These are phyloP conservation scores for Drosophila kikkawai DNA, from an alignment of 1,140 invertebrate genomes.

Conservation along the genomic window DNA sequence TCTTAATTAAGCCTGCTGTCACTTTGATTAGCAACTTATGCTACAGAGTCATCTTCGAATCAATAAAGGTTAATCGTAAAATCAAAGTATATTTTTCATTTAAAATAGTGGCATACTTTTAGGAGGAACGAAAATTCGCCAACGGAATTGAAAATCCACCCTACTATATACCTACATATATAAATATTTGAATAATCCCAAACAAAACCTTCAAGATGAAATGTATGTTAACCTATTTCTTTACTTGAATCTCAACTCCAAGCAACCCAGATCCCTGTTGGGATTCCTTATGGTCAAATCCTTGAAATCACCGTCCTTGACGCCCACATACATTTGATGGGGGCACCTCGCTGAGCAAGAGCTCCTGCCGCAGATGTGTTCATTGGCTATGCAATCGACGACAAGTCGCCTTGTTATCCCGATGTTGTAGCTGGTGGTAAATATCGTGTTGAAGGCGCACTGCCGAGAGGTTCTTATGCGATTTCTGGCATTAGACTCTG, in stretches of 20 bases:
- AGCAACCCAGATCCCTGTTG: slow-evolving; percentile 22
- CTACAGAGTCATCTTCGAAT: too few species aligned
- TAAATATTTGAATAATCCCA: background rate
- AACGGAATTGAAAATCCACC: background rate
- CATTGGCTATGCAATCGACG: slow-evolving; percentile 8
- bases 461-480: slow-evolving; percentile 6
- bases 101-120: background rate
- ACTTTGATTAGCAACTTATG: too few species aligned
- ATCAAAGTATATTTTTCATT: background rate
- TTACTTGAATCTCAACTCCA: slow-evolving; percentile 42
- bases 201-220: background rate
- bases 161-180: too few species aligned
- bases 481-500: slow-evolving; percentile 7
- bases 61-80: too few species aligned
- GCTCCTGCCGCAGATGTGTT: background rate
- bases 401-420: slow-evolving; percentile 4
- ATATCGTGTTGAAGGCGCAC: slow-evolving; percentile 7
- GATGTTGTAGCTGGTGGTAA: slow-evolving; percentile 6
- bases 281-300: slow-evolving; percentile 21
- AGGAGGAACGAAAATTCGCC: background rate
- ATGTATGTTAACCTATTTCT: too few species aligned
- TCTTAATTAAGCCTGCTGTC: too few species aligned
- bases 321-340: slow-evolving; percentile 33
- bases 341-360: slow-evolving; percentile 20
- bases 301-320: background rate